Evolutionary conservation across 2,888 invertebrate genomes (phyloP).

Genomic region (Hyposoter didymator): DNA sequence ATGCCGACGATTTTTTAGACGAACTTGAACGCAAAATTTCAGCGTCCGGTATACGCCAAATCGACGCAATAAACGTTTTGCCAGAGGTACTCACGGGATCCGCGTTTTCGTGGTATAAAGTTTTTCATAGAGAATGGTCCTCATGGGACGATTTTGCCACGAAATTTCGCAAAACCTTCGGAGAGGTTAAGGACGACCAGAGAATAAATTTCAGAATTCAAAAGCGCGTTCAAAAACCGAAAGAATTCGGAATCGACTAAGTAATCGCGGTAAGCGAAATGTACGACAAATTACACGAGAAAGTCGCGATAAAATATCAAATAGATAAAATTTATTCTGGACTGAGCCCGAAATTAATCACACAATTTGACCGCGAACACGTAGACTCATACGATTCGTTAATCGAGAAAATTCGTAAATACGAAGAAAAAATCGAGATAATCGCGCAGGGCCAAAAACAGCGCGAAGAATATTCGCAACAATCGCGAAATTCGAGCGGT

Average conservation of each 20-base stretch:
- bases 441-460: slow-evolving; percentile 8
- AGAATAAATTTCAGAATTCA: not conserved
- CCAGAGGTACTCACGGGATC: slow-evolving; percentile 12
- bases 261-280: not conserved
- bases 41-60: not conserved
- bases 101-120: slow-evolving; percentile 1
- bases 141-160: not conserved
- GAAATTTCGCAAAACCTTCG: not conserved
- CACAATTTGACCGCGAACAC: slow-evolving; percentile 7
- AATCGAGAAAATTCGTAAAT: slow-evolving; percentile 5
- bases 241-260: not conserved
- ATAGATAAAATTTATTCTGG: slow-evolving; percentile 9
- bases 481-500: not conserved
- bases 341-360: not conserved
- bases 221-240: slow-evolving; percentile 11
- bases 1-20: not conserved
- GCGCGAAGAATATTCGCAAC: not conserved
- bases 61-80: not conserved
- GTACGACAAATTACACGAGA: slow-evolving; percentile 4
- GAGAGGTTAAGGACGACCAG: not conserved
- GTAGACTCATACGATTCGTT: not conserved
- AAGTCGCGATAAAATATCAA: not conserved
- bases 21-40: slow-evolving; percentile 14
- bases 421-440: slow-evolving; percentile 1
- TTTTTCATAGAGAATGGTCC: not conserved